Evolutionary conservation across 2,113 vertebrate genomes (phyloP).

Genomic region (Indicator indicator): DNA sequence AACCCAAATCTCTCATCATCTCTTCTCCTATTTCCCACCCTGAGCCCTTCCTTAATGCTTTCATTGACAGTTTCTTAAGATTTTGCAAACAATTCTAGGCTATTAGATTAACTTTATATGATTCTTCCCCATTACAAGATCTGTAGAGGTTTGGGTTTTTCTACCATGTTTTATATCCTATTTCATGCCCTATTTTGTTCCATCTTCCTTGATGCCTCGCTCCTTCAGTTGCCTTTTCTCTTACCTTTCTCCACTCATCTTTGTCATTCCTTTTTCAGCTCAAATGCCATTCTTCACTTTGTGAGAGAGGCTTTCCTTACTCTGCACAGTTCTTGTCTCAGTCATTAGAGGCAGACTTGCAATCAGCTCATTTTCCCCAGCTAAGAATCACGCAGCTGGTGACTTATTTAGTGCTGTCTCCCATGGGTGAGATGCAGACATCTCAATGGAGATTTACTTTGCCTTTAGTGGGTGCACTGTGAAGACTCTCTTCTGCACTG

Average conservation of each 20-base stretch:
- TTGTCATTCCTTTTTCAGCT: neutral
- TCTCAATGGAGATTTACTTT: neutral
- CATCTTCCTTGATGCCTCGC: neutral
- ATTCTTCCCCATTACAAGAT: neutral
- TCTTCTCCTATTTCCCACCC: neutral
- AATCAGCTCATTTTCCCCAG: neutral
- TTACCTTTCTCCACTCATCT: neutral
- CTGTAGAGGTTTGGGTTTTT: neutral
- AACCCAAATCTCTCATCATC: neutral
- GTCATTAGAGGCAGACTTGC: neutral
- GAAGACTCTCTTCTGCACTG: neutral
- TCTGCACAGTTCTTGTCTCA: neutral
- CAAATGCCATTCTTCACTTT: neutral
- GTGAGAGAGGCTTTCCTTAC: neutral
- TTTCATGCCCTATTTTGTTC: neutral
- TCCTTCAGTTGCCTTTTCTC: neutral
- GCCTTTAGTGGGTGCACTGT: neutral
- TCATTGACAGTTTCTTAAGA: neutral
- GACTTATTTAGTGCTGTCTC: neutral
- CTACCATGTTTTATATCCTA: neutral
- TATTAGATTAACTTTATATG: neutral
- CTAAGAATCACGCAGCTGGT: neutral
- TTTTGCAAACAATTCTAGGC: neutral
- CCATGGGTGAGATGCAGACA: neutral
- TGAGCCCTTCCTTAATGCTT: neutral